A percentile compares a stretch with the other conserved stretches of the same genome.
Evolutionary conservation across 2,888 invertebrate genomes (phyloP).

Genomic region (Mamestra brassicae): DNA sequence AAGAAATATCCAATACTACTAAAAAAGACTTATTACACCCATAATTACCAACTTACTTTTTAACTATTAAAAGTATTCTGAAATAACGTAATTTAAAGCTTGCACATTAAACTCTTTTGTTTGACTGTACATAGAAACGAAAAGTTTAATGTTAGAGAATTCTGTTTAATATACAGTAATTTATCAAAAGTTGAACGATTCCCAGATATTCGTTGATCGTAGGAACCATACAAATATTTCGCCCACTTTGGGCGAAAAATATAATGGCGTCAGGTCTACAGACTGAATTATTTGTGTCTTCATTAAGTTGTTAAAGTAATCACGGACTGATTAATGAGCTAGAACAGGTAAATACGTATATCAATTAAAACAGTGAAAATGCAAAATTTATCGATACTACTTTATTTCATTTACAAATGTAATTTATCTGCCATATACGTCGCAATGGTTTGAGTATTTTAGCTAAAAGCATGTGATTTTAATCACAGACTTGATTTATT

Average conservation of each 20-base stretch:
- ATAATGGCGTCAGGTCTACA: background rate
- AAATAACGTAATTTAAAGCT: background rate
- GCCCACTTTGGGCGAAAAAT: background rate
- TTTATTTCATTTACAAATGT: constrained; percentile 52
- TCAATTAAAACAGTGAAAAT: constrained; percentile 43
- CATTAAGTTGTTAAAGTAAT: constrained; percentile 10
- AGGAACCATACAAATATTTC: background rate
- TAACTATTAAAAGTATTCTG: too few species aligned
- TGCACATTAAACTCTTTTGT: background rate
- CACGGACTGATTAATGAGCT: constrained; percentile 28
- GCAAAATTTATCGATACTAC: constrained; percentile 32
- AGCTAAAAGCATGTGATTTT: constrained; percentile 55
- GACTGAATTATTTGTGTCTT: background rate
- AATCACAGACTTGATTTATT: constrained; percentile 56
- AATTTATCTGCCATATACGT: constrained; percentile 27
- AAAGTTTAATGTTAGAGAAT: background rate
- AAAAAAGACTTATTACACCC: too few species aligned
- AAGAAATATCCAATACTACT: too few species aligned
- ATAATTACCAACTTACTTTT: too few species aligned
- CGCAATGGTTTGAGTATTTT: constrained; percentile 34
- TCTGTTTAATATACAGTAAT: background rate
- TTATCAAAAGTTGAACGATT: background rate
- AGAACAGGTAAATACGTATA: constrained; percentile 13
- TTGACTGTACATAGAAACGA: background rate
- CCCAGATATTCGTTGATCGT: background rate